Evolutionary conservation across 2,888 invertebrate genomes (phyloP).

Genomic region (Xylophagus ater): DNA sequence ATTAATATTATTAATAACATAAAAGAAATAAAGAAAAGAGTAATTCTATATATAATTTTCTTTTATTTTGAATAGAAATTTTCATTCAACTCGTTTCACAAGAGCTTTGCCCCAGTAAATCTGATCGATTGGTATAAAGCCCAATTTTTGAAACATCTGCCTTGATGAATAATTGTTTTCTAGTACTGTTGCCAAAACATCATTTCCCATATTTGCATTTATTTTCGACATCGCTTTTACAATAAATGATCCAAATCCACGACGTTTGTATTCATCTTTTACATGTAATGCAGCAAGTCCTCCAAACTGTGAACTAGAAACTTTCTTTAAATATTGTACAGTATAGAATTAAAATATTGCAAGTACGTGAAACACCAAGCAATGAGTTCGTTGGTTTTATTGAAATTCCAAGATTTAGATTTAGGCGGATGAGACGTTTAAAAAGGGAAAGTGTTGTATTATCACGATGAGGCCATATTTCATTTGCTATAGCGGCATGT

Average conservation of each 20-base stretch:
- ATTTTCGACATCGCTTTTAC: slow-evolving; percentile 22
- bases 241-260: slow-evolving; percentile 25
- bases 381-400: slow-evolving; percentile 24
- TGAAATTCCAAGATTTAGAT: slow-evolving; percentile 29
- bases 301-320: slow-evolving; percentile 25
- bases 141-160: slow-evolving; percentile 24
- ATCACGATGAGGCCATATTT: slow-evolving; percentile 31
- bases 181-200: slow-evolving; percentile 27
- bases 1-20: no score
- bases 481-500: slow-evolving; percentile 27
- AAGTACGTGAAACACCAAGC: slow-evolving; percentile 39
- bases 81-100: no score
- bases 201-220: slow-evolving; percentile 24
- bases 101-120: no score
- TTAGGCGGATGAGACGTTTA: slow-evolving; percentile 27
- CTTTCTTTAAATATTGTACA: not conserved
- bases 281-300: slow-evolving; percentile 29
- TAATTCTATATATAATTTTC: no score
- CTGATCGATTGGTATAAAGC: slow-evolving; percentile 24
- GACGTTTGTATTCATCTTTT: slow-evolving; percentile 23
- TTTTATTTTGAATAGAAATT: no score
- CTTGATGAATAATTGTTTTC: slow-evolving; percentile 22
- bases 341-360: not conserved
- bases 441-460: slow-evolving; percentile 28
- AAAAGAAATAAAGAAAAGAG: no score